Evolutionary conservation across 2,797 vertebrate species (phyloP).

Genomic region (Oreochromis mossambicus): DNA sequence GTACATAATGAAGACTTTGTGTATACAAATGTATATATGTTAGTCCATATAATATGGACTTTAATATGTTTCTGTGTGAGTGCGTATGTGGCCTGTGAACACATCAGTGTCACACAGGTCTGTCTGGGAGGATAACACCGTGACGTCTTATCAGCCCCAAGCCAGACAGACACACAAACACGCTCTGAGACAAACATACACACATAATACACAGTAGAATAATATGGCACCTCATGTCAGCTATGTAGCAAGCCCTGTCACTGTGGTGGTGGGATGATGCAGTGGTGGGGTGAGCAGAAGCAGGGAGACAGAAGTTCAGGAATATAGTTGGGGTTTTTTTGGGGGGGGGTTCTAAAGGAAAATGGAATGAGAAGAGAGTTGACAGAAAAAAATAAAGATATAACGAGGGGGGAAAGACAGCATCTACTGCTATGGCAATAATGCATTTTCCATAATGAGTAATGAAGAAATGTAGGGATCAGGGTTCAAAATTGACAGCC

Average conservation of each 20-base stretch:
- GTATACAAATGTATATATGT: neutral
- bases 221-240: conserved; percentile 46
- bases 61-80: neutral
- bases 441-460: neutral
- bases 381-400: neutral
- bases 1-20: neutral
- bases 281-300: neutral
- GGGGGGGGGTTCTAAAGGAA: neutral
- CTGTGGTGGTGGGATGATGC: neutral
- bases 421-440: neutral
- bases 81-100: conserved; percentile 21
- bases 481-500: neutral
- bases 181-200: neutral
- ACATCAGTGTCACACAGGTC: conserved; percentile 36
- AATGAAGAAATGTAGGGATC: conserved; percentile 3
- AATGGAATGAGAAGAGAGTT: neutral
- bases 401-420: neutral
- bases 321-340: neutral
- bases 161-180: conserved; percentile 42
- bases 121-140: conserved; percentile 54
- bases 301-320: neutral
- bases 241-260: conserved; percentile 32
- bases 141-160: conserved; percentile 56
- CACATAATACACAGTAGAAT: conserved; percentile 4
- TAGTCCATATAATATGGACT: neutral